Conservation (phyloP, 1,140 invertebrate genomes). For the Drosophila tropicalis region DNA sequence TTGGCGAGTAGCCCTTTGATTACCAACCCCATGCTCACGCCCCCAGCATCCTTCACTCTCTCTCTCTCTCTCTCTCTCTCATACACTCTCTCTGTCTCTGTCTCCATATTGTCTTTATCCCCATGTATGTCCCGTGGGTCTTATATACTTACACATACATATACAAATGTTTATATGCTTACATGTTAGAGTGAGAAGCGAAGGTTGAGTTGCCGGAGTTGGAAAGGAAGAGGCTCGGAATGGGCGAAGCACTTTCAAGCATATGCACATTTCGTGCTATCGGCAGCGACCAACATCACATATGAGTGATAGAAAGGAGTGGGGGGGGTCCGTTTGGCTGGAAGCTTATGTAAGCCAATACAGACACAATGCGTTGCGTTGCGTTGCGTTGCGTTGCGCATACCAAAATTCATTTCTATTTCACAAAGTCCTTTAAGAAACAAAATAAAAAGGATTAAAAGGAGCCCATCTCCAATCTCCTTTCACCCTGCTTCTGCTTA, state of each 20-base stretch:
- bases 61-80: neutral
- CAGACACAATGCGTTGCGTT: slow-evolving; percentile 69
- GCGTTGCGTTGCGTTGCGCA: slow-evolving; percentile 46
- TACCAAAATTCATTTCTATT: slow-evolving; percentile 1
- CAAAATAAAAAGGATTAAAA: too few relatives aligned
- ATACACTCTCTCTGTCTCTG: neutral
- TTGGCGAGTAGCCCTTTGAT: slow-evolving; percentile 58
- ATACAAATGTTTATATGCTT: slow-evolving; percentile 10
- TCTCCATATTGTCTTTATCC: slow-evolving; percentile 20
- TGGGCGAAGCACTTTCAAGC: slow-evolving; percentile 71
- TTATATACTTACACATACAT: neutral
- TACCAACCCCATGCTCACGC: slow-evolving; percentile 18
- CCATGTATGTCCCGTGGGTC: slow-evolving; percentile 20
- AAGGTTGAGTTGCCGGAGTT: slow-evolving; percentile 31
- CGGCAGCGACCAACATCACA: slow-evolving; percentile 54
- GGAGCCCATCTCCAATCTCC: too few relatives aligned
- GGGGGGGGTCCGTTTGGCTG: slow-evolving; percentile 29
- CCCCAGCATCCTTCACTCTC: neutral
- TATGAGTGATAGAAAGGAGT: slow-evolving; percentile 43
- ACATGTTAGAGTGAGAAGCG: slow-evolving; percentile 10
- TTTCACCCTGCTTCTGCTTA: too few relatives aligned
- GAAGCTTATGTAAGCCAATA: slow-evolving; percentile 78
- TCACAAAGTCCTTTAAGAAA: too few relatives aligned
- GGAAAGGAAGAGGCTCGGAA: slow-evolving; percentile 17
- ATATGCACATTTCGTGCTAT: slow-evolving; percentile 80